Evolutionary conservation across 2,113 vertebrate genomes (phyloP), one percentile per base, ranked within the genome.

Genomic region (Campylomormyrus tamandua): DNA sequence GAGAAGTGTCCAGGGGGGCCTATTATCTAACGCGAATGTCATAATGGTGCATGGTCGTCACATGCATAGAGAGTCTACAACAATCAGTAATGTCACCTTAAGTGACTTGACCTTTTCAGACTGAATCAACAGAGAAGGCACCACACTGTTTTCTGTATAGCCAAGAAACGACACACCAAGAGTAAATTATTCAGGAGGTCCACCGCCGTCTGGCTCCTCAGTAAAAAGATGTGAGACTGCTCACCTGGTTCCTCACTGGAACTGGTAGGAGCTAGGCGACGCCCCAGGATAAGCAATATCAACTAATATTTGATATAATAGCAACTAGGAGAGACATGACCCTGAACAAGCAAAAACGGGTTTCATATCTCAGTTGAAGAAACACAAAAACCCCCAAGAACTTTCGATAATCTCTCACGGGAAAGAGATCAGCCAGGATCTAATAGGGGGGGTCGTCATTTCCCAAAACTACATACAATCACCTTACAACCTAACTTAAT

Each of bases 141-240:
- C 70, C 70, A 15, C 13, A 77, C 15, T 77, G 70, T 39, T 42
- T 39, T 80, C 74, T 80, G 31, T 80, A 80, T 80, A 80, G 74
- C 31, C 74, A 80, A 42, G 74, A 80, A 80, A 39, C 17, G 35
- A 80, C 74, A 77, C 70, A 80, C 74, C 74, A 48, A 45, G 4
- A 84, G 83, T 84, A 84, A 84, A 84, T 46, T 84, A 84, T 84
- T 84, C 42, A 84, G 19, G 83, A 84, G 45, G 42, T 48, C 19
- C 45, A n/a, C 83, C 24, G 42, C 39, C 21, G 42, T 42, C 83
- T 46, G 39, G 83, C 45, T 48, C 83, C 39, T 24, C 45, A 8
- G 83, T 46, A 19, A 24, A 45, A 48, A 42, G 45, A 11, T 8
- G 83, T 84, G 3, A 46, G 83, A 46, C 83, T 24, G 21, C 8